Percentiles rank a stretch among this genome's conserved stretches.
Conservation (phyloP, 2,113 vertebrate species). For the Chinchilla lanigera region DNA sequence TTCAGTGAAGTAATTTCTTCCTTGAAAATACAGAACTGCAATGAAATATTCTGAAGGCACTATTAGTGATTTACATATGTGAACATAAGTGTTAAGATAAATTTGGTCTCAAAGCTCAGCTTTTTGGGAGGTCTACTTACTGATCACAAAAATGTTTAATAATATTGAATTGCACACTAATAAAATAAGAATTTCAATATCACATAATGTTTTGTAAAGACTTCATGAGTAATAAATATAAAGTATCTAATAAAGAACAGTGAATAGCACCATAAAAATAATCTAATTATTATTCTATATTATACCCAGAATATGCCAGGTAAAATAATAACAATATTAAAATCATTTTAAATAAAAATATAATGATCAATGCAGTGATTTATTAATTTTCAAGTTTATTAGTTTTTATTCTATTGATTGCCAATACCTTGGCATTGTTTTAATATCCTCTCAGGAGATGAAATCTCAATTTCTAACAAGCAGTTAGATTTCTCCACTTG, state of each 20-base stretch:
- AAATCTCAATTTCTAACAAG: not conserved
- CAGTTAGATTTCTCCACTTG: not conserved
- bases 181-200: not conserved
- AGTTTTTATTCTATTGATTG: not conserved
- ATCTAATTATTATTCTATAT: not conserved
- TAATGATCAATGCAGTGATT: not conserved
- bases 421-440: not conserved
- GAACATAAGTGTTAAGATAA: not conserved
- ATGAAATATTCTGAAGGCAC: not conserved
- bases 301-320: not conserved
- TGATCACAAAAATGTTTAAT: not conserved
- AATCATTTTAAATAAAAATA: not conserved
- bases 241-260: not conserved
- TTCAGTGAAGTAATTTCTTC: slow-evolving; percentile 16
- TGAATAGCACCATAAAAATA: not conserved
- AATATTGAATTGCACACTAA: not conserved
- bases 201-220: not conserved
- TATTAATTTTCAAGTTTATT: not conserved
- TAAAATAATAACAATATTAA: not conserved
- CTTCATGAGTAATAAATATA: not conserved
- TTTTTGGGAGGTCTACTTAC: not conserved
- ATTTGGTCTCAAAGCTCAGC: not conserved
- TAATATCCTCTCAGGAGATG: not conserved
- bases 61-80: not conserved
- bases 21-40: not conserved